Base-by-base conservation (phyloP, 2,113 vertebrate species). In the Dicrurus megarhynchus region DNA sequence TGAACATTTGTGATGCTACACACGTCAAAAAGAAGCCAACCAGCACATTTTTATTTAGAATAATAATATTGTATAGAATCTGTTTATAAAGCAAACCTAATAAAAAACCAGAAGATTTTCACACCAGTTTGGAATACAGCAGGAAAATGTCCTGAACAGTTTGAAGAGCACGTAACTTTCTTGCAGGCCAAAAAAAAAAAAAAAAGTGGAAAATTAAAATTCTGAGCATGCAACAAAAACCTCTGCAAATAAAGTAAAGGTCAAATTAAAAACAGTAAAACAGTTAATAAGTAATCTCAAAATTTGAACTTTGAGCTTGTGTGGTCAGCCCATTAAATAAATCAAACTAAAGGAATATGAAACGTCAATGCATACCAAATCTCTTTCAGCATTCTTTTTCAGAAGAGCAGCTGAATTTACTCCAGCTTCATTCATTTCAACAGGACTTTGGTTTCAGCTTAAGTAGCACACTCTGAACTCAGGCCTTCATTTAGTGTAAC, bases 241-340 rank as follows among this genome's bases (percentile, higher is more conserved):
- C 35, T n/a, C 21, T 49, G 69, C 53, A 94, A 95, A 73, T 82
- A 73, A 76, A 84, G 56, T 55, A 30, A 87, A 89, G 89, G 94
- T 84, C 84, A 95, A 82, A 95, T 90, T 94, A 96, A 96, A 96
- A 82, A 88, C 47, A 96, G 80, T 94, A 96, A 96, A 82, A 88
- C 47, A 96, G 80, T 94, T 94, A 95, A 96, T 97, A 80, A 95
- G 77, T 95, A 96, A 97, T 65, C 87, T 57, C 65, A 68, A 90
- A 69, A 90, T 93, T 5, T 74, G 95, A 90, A 91, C 92, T 84
- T 94, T 53, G 84, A 52, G 9, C 68, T 84, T 59, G 63, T 26
- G 35, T 35, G 57, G 57, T 65, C 28, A n/a, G 21, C 3, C 3
- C 49, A 17, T 79, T 46, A 83, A 84, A 85, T 53, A 93, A 73